These are phyloP conservation scores for Morelia viridis DNA, from an alignment of 2,797 vertebrate species.

Conservation along the genomic window DNA sequence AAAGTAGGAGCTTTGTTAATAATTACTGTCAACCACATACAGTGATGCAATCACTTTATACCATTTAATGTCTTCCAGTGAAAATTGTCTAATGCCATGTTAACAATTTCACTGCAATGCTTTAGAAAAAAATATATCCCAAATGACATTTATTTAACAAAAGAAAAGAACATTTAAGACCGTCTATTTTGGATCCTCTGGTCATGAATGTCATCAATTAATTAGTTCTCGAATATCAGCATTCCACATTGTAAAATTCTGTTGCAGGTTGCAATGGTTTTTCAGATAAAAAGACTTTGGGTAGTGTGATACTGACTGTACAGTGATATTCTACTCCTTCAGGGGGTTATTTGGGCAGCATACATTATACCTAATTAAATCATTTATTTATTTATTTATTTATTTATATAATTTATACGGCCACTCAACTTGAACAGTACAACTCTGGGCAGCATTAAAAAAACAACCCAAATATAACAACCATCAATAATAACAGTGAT, in stretches of 20 bases:
- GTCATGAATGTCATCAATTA: too few relatives aligned
- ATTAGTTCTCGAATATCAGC: neutral
- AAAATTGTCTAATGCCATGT: constrained; percentile 47
- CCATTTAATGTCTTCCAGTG: constrained; percentile 45
- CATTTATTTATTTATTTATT: too few relatives aligned
- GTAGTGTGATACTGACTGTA: neutral
- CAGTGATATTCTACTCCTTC: neutral
- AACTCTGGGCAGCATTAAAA: too few relatives aligned
- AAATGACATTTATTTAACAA: neutral
- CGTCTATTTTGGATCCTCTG: neutral
- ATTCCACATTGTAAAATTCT: neutral
- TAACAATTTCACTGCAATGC: constrained; percentile 34
- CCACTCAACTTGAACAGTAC: too few relatives aligned
- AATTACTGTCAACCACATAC: constrained; percentile 52
- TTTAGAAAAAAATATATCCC: constrained; percentile 23
- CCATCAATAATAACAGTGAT: too few relatives aligned
- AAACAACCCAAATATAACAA: too few relatives aligned
- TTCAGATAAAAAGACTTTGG: neutral
- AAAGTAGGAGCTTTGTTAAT: constrained; percentile 53
- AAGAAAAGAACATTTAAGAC: neutral
- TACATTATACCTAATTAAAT: too few relatives aligned
- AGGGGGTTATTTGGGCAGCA: neutral
- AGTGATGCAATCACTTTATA: constrained; percentile 53
- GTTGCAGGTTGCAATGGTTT: neutral
- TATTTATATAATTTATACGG: too few relatives aligned